Base-by-base conservation (phyloP, 2,113 vertebrate species). In the cat (Felis catus) region DNA sequence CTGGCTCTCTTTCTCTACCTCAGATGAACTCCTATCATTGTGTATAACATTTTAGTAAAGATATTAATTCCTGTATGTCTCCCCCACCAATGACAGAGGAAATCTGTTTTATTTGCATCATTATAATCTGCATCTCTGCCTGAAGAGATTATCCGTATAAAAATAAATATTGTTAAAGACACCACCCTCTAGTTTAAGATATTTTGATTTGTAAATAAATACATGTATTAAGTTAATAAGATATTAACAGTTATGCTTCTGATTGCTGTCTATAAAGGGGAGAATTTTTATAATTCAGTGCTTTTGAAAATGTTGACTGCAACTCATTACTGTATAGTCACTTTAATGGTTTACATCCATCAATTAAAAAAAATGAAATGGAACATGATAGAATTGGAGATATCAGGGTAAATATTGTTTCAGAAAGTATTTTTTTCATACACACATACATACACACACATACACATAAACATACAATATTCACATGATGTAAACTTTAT, bases 341-440 rank as follows among this genome's bases (percentile, higher is more conserved):
- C 88, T 68, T 65, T 84, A 91, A 63, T 95, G 55, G 9, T 68
- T 97, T 92, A 2, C 8, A 85, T 63, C 15, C 23, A 68, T 71
- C 19, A 88, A 84, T 84, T 97, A 92, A 7, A 7, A 71, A 85
- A 94, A 70, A 41, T 86, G 51, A 81, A 63, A n/a, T 41, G 90
- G 61, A 84, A 45, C 48, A 65, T 79, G 94, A 66, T 66, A 76
- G 33, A 96, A 88, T 94, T 95, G 71, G 39, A 95, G 96, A 51
- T 86, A 81, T 48, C 63, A 93, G 86, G 61, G 86, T 97, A 96
- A 96, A 89, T 96, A 96, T 45, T 53, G 13, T 86, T 91, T 91
- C 29, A n/a, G 85, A 91, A 61, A 81, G 39, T 70, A 70, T 58
- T 55, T 92, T 82, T 91, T 45, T 21, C 4, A 23, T 71, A 61